Evolutionary conservation across 2,888 invertebrate genomes (phyloP).

Genomic region (Drosophila antonietae): DNA sequence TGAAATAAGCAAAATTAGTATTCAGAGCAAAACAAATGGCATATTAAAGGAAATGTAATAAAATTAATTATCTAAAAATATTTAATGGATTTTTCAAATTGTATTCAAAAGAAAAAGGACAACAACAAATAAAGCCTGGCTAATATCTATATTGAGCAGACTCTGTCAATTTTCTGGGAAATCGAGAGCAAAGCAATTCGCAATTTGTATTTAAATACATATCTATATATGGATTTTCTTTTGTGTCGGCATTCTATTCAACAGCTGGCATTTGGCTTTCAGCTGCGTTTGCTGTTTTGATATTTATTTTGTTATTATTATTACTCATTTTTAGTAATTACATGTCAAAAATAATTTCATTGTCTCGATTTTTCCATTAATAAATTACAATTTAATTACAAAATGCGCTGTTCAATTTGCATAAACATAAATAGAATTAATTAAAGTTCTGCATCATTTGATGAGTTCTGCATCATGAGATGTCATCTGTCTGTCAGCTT

Average conservation of each 20-base stretch:
- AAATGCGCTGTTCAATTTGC: not conserved
- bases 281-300: slow-evolving; percentile 6
- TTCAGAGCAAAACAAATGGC: not conserved
- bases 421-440: not conserved
- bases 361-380: not conserved
- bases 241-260: not conserved
- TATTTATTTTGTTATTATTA: slow-evolving; percentile 10
- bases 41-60: not conserved
- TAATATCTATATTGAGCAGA: too few relatives aligned
- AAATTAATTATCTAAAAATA: not conserved
- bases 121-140: too few relatives aligned
- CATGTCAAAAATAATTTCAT: not conserved
- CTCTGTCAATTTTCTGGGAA: not conserved
- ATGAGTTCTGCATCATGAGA: not conserved
- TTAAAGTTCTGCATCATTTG: not conserved
- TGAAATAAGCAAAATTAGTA: not conserved
- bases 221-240: not conserved
- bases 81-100: not conserved
- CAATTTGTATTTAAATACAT: not conserved
- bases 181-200: not conserved
- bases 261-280: not conserved
- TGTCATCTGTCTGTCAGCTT: slow-evolving; percentile 6
- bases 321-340: not conserved
- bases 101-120: too few relatives aligned
- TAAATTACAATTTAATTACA: not conserved